phyloP scores from a whole-genome alignment of 2,888 invertebrate genomes.

The Lithophane socia region DNA sequence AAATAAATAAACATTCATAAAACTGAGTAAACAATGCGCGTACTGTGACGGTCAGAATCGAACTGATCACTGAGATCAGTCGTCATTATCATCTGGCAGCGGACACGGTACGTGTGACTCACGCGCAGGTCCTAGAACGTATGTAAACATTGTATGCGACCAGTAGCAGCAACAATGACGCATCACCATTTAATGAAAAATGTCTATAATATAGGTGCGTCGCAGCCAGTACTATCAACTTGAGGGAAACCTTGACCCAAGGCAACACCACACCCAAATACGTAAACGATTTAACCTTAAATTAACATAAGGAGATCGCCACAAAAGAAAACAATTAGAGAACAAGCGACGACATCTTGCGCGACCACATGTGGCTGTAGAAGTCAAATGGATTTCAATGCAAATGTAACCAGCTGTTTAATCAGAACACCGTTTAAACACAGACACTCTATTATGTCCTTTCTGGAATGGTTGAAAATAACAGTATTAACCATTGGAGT shows the following conservation, averaged over 20 bases:
- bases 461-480: conserved; percentile 30
- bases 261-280: conserved; percentile 66
- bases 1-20: conserved; percentile 57
- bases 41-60: conserved; percentile 73
- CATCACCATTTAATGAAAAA: conserved; percentile 79
- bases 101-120: conserved; percentile 80
- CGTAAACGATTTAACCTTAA: conserved; percentile 50
- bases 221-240: conserved; percentile 67
- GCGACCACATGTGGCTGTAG: conserved; percentile 24
- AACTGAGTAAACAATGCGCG: conserved; percentile 69
- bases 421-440: conserved; percentile 48
- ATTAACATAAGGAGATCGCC: conserved; percentile 43
- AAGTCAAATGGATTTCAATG: conserved; percentile 48
- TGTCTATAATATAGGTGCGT: conserved; percentile 80
- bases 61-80: conserved; percentile 79
- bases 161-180: conserved; percentile 80
- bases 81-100: conserved; percentile 82
- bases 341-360: conserved; percentile 34
- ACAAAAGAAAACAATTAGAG: conserved; percentile 52
- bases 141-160: conserved; percentile 82
- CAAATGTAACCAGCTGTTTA: conserved; percentile 61
- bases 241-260: conserved; percentile 69
- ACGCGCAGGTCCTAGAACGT: conserved; percentile 82
- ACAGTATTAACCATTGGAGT: conserved; percentile 33
- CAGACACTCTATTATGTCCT: conserved; percentile 25